phyloP scores from a whole-genome alignment of 1,140 invertebrate species.

The Homarus americanus region DNA sequence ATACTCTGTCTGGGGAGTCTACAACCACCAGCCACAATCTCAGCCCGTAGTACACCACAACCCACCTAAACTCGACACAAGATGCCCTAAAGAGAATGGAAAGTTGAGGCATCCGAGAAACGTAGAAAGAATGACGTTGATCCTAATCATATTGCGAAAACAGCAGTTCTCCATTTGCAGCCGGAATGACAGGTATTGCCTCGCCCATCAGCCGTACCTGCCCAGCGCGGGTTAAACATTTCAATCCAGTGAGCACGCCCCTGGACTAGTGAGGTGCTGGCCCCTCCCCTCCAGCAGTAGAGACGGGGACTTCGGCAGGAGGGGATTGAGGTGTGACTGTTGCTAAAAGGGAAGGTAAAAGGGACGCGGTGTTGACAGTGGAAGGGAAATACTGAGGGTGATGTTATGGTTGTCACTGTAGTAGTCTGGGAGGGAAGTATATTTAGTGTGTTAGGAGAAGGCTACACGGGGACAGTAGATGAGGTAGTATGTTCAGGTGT shows the following conservation, averaged over 20 bases:
- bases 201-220: constrained; percentile 60
- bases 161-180: constrained; percentile 63
- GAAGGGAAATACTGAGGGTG: background rate
- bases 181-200: constrained; percentile 66
- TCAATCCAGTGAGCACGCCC: constrained; percentile 38
- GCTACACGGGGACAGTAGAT: too few species aligned
- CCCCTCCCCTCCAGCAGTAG: background rate
- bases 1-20: too few species aligned
- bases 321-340: background rate
- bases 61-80: too few species aligned
- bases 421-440: too few species aligned
- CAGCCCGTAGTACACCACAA: background rate
- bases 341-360: background rate
- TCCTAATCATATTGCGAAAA: constrained; percentile 66
- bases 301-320: background rate
- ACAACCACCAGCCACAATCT: background rate
- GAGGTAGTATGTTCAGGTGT: too few species aligned
- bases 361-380: background rate
- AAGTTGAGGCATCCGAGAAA: constrained; percentile 48
- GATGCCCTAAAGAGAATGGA: constrained; percentile 35
- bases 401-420: background rate
- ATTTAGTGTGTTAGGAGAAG: too few species aligned
- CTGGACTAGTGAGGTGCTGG: constrained; percentile 6
- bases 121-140: constrained; percentile 55
- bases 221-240: constrained; percentile 58